Conservation (phyloP, 2,797 vertebrate genomes). For the Rhinophrynus dorsalis region DNA sequence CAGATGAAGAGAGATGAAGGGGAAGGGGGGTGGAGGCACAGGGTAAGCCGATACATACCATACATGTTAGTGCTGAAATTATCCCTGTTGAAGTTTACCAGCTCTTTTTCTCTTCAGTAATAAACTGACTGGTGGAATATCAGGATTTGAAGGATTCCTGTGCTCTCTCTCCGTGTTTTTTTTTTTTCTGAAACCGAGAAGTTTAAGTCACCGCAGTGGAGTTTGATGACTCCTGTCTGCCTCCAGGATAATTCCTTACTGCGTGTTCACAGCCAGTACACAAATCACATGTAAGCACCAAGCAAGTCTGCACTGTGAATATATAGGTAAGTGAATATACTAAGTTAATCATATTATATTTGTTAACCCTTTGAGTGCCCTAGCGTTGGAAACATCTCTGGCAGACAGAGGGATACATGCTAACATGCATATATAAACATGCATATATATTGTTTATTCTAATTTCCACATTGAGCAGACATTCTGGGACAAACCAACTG, state of each 20-base stretch:
- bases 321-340: not conserved
- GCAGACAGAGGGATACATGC: no score
- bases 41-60: slow-evolving; percentile 17
- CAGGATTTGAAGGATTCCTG: not conserved
- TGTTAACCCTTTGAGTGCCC: no score
- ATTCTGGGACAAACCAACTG: no score
- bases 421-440: no score
- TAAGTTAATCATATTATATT: no score
- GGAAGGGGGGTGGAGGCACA: not conserved
- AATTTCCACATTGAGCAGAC: no score
- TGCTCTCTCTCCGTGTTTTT: not conserved
- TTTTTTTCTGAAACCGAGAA: not conserved
- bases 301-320: no score
- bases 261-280: not conserved
- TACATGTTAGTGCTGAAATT: slow-evolving; percentile 23
- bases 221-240: not conserved
- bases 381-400: no score
- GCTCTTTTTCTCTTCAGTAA: slow-evolving; percentile 2
- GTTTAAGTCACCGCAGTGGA: not conserved
- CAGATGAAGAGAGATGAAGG: not conserved
- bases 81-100: slow-evolving; percentile 18
- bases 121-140: not conserved
- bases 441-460: no score
- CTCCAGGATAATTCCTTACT: not conserved
- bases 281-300: not conserved